These are phyloP conservation scores for Mercenaria mercenaria DNA, from an alignment of 1,140 invertebrate genomes.

Conservation along the genomic window DNA sequence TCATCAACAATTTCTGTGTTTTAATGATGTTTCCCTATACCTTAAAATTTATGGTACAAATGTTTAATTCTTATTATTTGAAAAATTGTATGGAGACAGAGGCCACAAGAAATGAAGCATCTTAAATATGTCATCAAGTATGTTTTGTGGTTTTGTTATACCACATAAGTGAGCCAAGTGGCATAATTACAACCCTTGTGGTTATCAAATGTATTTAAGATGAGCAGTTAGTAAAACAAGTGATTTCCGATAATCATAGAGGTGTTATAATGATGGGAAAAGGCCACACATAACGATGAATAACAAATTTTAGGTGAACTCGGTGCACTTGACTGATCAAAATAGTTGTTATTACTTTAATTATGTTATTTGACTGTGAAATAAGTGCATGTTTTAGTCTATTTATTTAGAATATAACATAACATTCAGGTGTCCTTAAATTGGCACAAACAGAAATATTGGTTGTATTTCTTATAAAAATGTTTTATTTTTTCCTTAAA, in stretches of 20 bases:
- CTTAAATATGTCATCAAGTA: not conserved
- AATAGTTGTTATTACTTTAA: not conserved
- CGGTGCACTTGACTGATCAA: not conserved
- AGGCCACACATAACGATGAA: not conserved
- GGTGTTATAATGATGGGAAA: not conserved
- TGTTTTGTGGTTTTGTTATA: not conserved
- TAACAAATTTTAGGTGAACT: not conserved
- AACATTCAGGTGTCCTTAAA: too few species aligned
- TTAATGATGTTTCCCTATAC: too few species aligned
- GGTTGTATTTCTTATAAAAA: too few species aligned
- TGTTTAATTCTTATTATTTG: too few species aligned
- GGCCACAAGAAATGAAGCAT: too few species aligned
- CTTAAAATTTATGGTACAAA: too few species aligned
- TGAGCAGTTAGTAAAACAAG: not conserved
- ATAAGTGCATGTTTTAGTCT: too few species aligned
- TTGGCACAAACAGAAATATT: too few species aligned
- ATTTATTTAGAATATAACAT: too few species aligned
- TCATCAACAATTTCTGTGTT: too few species aligned
- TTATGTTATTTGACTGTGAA: not conserved
- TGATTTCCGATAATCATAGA: not conserved
- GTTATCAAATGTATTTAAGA: not conserved
- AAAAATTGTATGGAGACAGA: too few species aligned
- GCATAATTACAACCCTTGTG: conserved; percentile 14
- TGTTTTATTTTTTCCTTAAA: too few species aligned
- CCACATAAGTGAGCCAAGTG: conserved; percentile 23